Conservation (phyloP, 2,888 invertebrate species). For the Hesperia comma region DNA sequence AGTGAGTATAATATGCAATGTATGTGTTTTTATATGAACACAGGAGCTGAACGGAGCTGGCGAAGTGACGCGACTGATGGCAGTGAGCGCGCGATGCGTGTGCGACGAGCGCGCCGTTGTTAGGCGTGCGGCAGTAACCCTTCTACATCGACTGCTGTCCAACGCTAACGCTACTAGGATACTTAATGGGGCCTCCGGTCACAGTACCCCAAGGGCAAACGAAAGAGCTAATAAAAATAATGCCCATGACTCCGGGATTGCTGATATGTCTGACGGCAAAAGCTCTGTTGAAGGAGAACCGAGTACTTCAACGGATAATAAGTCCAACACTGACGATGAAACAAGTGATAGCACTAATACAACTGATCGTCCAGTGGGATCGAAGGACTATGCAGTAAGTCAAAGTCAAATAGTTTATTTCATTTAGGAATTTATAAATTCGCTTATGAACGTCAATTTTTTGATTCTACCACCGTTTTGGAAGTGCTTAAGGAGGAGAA, state of each 20-base stretch:
- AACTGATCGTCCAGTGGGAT: neutral
- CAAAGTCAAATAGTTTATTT: too few relatives aligned
- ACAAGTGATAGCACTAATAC: neutral
- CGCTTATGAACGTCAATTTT: too few relatives aligned
- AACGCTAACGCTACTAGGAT: slow-evolving; percentile 29
- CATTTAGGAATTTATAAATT: too few relatives aligned
- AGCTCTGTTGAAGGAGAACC: neutral
- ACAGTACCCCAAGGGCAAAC: neutral
- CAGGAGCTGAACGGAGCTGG: slow-evolving; percentile 65
- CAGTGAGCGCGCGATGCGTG: slow-evolving; percentile 62
- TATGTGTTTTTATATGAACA: neutral
- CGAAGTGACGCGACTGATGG: slow-evolving; percentile 59
- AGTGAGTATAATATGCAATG: neutral
- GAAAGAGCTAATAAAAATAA: neutral
- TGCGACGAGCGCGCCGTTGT: slow-evolving; percentile 75
- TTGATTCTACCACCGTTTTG: too few relatives aligned
- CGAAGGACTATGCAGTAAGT: slow-evolving; percentile 54
- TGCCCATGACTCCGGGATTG: neutral
- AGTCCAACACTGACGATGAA: neutral
- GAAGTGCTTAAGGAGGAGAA: too few relatives aligned
- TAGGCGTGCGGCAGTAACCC: slow-evolving; percentile 63
- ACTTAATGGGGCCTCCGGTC: neutral
- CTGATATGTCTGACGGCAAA: neutral
- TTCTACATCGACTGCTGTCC: slow-evolving; percentile 60
- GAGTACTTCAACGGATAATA: neutral